Percentiles rank a stretch among this genome's conserved stretches.
Evolutionary conservation across 2,888 invertebrate species (phyloP).

Genomic region (Pandemis cinnamomeana): DNA sequence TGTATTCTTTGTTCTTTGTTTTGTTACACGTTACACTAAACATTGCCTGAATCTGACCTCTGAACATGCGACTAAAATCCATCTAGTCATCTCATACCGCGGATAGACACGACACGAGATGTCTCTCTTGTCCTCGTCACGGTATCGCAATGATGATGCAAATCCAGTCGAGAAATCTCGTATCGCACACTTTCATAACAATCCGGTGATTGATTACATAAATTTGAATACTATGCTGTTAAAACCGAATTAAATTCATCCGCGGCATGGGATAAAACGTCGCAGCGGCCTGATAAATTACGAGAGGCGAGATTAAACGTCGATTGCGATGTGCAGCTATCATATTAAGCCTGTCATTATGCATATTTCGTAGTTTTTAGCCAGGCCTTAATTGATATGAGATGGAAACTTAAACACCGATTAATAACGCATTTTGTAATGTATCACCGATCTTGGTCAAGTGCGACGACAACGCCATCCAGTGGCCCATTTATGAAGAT

Average conservation of each 20-base stretch:
- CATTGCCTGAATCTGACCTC: no score
- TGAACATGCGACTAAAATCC: background rate
- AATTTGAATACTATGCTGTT: slow-evolving; percentile 81
- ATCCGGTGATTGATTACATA: slow-evolving; percentile 82
- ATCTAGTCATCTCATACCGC: background rate
- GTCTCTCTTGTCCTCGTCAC: slow-evolving; percentile 61
- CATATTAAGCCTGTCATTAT: slow-evolving; percentile 52
- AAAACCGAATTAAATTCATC: slow-evolving; percentile 81
- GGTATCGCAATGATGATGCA: slow-evolving; percentile 75
- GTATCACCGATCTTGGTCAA: slow-evolving; percentile 28
- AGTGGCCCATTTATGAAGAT: background rate
- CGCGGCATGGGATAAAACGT: slow-evolving; percentile 78
- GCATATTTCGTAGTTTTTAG: slow-evolving; percentile 54
- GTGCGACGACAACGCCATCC: slow-evolving; percentile 14
- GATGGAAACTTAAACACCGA: slow-evolving; percentile 42
- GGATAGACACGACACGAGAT: slow-evolving; percentile 43
- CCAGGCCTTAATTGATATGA: slow-evolving; percentile 56
- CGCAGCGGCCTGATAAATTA: slow-evolving; percentile 77
- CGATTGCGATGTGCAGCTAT: slow-evolving; percentile 58
- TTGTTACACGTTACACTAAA: no score
- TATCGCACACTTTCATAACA: slow-evolving; percentile 83
- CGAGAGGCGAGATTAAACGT: slow-evolving; percentile 75
- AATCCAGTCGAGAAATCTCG: slow-evolving; percentile 78
- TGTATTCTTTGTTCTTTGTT: no score
- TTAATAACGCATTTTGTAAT: slow-evolving; percentile 37